These are phyloP conservation scores for Andrena trimmerana DNA, from an alignment of 2,888 invertebrate genomes.

Conservation along the genomic window DNA sequence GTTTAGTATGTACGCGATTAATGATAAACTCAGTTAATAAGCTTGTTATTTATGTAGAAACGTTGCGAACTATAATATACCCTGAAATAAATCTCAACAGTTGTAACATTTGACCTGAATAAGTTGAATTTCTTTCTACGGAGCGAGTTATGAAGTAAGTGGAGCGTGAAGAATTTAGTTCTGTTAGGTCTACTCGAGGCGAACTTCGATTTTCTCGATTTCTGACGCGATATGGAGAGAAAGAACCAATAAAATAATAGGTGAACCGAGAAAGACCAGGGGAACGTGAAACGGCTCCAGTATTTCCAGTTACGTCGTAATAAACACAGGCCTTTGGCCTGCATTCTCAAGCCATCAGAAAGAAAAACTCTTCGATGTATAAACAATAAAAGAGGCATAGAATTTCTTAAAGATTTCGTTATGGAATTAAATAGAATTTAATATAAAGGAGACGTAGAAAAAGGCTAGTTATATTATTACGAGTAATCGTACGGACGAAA, in stretches of 20 bases:
- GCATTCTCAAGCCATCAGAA: neutral
- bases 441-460: neutral
- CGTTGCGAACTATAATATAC: no score
- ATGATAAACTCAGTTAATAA: no score
- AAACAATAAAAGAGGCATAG: no score
- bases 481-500: neutral
- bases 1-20: neutral
- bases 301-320: slow-evolving; percentile 48
- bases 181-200: neutral
- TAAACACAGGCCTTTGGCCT: neutral
- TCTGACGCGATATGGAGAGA: neutral
- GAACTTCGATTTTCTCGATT: neutral
- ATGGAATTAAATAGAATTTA: no score
- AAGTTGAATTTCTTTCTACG: slow-evolving; percentile 8
- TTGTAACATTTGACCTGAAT: neutral
- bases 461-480: neutral
- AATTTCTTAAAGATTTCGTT: no score
- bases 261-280: neutral
- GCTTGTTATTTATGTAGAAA: no score
- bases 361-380: no score
- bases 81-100: no score
- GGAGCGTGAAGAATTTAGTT: neutral
- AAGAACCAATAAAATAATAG: neutral
- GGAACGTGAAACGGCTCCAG: slow-evolving; percentile 25
- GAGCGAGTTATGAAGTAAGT: neutral